Percentiles rank a stretch among this genome's conserved stretches.
Conservation (phyloP, 2,113 vertebrate species). For the Myanophis thanlyinensis region DNA sequence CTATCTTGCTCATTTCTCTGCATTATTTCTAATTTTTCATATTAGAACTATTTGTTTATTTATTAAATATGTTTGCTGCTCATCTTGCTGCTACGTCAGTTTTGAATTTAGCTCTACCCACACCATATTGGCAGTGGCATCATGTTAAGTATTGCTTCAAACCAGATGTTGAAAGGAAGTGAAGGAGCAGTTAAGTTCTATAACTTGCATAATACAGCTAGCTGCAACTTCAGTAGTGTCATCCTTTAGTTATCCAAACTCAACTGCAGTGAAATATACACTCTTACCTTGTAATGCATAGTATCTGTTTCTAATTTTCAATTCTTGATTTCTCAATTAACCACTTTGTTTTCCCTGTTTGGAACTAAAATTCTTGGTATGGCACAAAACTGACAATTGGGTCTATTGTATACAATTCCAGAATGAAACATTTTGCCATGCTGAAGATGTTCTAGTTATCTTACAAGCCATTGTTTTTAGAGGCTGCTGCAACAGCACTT, state of each 20-base stretch:
- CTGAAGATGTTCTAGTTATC: conserved; percentile 55
- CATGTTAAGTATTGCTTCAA: background rate
- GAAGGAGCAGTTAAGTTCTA: background rate
- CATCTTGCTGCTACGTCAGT: background rate
- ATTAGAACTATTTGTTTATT: background rate
- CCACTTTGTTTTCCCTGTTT: conserved; percentile 57
- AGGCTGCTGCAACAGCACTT: conserved; percentile 70
- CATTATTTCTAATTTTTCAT: background rate
- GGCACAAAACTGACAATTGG: conserved; percentile 55
- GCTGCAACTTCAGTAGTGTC: background rate
- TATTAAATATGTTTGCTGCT: background rate
- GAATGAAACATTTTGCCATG: conserved; percentile 51
- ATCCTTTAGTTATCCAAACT: background rate
- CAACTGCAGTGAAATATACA: background rate
- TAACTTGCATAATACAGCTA: background rate
- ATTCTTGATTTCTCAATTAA: conserved; percentile 52
- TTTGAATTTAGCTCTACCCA: background rate
- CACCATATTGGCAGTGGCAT: background rate
- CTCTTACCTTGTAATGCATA: background rate
- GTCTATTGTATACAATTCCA: conserved; percentile 52
- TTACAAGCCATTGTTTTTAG: conserved; percentile 52
- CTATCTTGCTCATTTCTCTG: background rate
- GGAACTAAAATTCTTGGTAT: conserved; percentile 59
- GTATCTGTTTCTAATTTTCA: conserved; percentile 66
- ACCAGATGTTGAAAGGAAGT: background rate